phyloP scores from a whole-genome alignment of 2,113 vertebrate species.

The Protobothrops flavoviridis region DNA sequence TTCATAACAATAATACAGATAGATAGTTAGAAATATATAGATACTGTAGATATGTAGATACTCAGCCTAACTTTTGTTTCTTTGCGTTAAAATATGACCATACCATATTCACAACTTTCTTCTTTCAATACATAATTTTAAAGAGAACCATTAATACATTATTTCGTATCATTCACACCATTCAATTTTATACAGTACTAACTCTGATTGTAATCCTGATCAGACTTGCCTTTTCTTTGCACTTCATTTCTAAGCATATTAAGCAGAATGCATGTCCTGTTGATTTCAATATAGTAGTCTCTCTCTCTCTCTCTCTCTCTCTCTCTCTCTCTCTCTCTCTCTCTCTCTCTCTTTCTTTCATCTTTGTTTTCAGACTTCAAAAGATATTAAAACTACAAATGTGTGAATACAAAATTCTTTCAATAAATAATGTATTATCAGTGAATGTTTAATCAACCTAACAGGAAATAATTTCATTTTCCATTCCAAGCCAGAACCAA shows the following conservation, averaged over 20 bases:
- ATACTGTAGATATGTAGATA: too few species aligned
- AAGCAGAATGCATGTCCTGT: not conserved
- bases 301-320: not conserved
- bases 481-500: constrained; percentile 46
- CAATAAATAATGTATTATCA: constrained; percentile 41
- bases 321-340: not conserved
- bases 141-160: constrained; percentile 32
- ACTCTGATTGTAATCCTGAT: constrained; percentile 52
- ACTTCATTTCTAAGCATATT: not conserved
- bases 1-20: not conserved
- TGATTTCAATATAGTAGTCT: not conserved
- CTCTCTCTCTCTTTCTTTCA: not conserved
- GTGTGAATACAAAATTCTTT: constrained; percentile 37
- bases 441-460: constrained; percentile 59
- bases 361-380: constrained; percentile 2
- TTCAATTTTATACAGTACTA: constrained; percentile 31
- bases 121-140: constrained; percentile 23
- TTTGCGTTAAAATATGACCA: not conserved
- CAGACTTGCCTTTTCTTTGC: constrained; percentile 45
- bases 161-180: not conserved
- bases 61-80: not conserved
- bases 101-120: constrained; percentile 1
- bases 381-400: constrained; percentile 35
- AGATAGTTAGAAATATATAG: too few species aligned
- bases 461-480: constrained; percentile 60